Evolutionary conservation across 2,797 vertebrate genomes (phyloP).

Genomic region (Coregonus ussuriensis): DNA sequence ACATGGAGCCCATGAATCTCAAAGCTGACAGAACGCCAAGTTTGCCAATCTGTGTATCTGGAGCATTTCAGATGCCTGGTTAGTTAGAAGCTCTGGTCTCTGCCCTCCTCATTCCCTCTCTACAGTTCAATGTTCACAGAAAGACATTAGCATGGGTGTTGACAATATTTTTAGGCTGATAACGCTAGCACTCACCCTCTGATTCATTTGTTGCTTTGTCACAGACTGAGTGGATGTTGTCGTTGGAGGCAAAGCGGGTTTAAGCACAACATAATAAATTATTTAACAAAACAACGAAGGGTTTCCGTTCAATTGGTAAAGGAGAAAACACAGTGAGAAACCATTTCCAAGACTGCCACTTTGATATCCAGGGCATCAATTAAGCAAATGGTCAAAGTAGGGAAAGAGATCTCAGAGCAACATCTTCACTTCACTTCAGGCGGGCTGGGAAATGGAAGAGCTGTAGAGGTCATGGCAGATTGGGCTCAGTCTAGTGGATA

Average conservation of each 20-base stretch:
- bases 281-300: conserved; percentile 31
- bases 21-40: too few relatives aligned
- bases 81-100: too few relatives aligned
- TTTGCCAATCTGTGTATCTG: too few relatives aligned
- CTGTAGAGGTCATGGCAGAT: conserved; percentile 56
- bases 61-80: too few relatives aligned
- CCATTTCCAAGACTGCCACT: conserved; percentile 44
- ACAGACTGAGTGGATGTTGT: conserved; percentile 41
- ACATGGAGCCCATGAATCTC: too few relatives aligned
- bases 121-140: too few relatives aligned
- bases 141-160: too few relatives aligned
- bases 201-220: conserved; percentile 51
- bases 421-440: conserved; percentile 60
- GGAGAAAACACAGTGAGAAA: conserved; percentile 27
- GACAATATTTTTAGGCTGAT: conserved; percentile 41
- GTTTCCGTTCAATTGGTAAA: background rate
- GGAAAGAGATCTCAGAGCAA: conserved; percentile 31
- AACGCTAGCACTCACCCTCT: conserved; percentile 60
- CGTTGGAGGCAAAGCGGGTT: conserved; percentile 42
- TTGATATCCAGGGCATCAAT: conserved; percentile 56
- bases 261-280: too few relatives aligned
- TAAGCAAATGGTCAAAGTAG: conserved; percentile 40
- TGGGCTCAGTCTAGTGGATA: conserved; percentile 62
- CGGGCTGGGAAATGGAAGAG: conserved; percentile 32
- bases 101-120: too few relatives aligned